Conservation (phyloP, 2,888 invertebrate species). For the Philonicus albiceps region DNA sequence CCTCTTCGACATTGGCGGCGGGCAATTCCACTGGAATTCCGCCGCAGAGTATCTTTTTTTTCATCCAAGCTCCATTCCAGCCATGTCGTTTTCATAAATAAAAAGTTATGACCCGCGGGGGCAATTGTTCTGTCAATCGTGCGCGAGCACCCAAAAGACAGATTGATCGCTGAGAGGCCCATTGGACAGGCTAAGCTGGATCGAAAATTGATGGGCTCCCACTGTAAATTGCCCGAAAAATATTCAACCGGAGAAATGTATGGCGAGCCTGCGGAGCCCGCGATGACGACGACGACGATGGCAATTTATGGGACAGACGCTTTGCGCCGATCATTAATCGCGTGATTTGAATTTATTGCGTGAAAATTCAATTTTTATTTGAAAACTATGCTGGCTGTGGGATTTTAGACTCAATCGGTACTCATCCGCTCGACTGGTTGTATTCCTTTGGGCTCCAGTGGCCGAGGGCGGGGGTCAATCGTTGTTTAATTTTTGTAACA, state of each 20-base stretch:
- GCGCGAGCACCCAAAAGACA: background rate
- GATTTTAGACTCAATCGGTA: background rate
- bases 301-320: constrained; percentile 19
- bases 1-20: background rate
- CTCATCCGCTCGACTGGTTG: background rate
- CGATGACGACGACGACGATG: background rate
- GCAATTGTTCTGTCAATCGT: constrained; percentile 40
- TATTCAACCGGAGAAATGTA: background rate
- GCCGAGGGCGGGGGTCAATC: background rate
- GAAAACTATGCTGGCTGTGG: constrained; percentile 25
- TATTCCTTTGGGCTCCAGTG: background rate
- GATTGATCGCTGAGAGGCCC: constrained; percentile 15
- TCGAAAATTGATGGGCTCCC: constrained; percentile 22
- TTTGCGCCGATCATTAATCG: constrained; percentile 30
- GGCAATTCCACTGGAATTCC: background rate
- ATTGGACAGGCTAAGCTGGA: background rate
- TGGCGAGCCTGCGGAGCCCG: background rate
- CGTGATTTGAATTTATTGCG: constrained; percentile 31
- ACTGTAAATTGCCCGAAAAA: constrained; percentile 20
- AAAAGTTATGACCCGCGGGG: constrained; percentile 26
- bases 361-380: constrained; percentile 40
- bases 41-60: background rate
- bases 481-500: constrained; percentile 7
- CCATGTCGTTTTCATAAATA: constrained; percentile 13
- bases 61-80: background rate